phyloP scores from a whole-genome alignment of 2,113 vertebrate species.

The Jacana jacana region DNA sequence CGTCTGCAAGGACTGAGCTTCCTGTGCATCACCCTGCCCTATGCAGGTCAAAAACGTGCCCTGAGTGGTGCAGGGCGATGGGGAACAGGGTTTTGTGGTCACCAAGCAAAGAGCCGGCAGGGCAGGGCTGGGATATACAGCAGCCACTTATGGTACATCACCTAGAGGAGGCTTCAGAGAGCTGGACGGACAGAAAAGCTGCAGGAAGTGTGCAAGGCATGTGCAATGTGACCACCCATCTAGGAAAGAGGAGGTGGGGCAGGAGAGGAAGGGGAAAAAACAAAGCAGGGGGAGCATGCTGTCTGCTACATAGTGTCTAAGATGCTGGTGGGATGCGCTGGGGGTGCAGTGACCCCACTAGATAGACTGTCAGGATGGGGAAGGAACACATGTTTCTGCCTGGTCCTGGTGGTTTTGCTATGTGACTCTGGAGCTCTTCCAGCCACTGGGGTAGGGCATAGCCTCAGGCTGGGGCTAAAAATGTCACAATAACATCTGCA shows the following conservation, averaged over 20 bases:
- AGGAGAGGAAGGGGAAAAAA: neutral
- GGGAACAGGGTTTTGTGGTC: neutral
- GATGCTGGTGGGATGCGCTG: neutral
- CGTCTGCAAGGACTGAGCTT: neutral
- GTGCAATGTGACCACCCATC: neutral
- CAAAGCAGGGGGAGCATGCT: neutral
- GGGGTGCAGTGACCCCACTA: neutral
- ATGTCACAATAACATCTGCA: neutral
- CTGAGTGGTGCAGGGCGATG: accelerated
- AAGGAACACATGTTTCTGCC: accelerated
- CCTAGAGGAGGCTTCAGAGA: neutral
- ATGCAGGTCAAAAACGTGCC: neutral
- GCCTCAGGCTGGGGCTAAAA: neutral
- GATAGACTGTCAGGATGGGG: neutral
- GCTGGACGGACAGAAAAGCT: neutral
- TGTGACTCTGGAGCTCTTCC: neutral
- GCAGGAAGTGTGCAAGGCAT: neutral
- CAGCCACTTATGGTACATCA: neutral
- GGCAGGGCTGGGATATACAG: neutral
- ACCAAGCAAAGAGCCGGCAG: neutral
- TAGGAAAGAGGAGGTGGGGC: neutral
- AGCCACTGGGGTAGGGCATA: neutral
- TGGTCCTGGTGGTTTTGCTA: neutral
- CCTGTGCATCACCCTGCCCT: neutral
- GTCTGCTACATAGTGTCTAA: neutral